A percentile compares a stretch with the other conserved stretches of the same genome.
phyloP scores from a whole-genome alignment of 2,888 invertebrate species.

The Caenorhabditis sp. region DNA sequence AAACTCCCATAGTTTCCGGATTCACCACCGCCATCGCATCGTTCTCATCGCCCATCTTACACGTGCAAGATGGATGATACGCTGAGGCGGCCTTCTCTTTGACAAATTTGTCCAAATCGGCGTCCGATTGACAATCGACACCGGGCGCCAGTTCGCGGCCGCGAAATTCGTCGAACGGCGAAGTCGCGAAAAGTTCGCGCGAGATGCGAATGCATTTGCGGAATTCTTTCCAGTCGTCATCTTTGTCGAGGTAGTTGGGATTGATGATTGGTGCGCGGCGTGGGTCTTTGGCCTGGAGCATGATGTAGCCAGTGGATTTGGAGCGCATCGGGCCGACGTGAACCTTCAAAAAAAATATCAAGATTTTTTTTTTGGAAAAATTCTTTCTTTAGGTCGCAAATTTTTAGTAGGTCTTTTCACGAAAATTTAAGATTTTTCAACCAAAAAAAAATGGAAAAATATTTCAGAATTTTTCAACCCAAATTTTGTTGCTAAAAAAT shows the following conservation, averaged over 20 bases:
- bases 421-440: no score
- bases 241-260: conserved; percentile 83
- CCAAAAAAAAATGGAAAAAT: no score
- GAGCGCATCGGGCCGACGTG: conserved; percentile 79
- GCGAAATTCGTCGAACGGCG: conserved; percentile 67
- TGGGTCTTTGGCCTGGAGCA: conserved; percentile 81
- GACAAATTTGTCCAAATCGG: conserved; percentile 69
- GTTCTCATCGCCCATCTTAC: conserved; percentile 76
- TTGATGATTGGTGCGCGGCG: conserved; percentile 84
- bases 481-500: no score
- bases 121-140: conserved; percentile 65
- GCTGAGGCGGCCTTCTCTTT: conserved; percentile 74
- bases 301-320: conserved; percentile 83
- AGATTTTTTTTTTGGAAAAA: no score
- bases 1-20: conserved; percentile 72
- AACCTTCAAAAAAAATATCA: conserved; percentile 61
- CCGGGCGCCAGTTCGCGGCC: conserved; percentile 70
- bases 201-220: conserved; percentile 57
- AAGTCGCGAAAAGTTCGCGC: conserved; percentile 64
- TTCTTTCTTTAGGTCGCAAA: no score
- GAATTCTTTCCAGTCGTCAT: conserved; percentile 66
- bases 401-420: no score
- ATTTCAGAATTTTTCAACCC: no score
- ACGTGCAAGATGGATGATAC: conserved; percentile 84
- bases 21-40: conserved; percentile 78